Base-by-base conservation (phyloP, 2,113 vertebrate genomes). In the Calidris pugnax region DNA sequence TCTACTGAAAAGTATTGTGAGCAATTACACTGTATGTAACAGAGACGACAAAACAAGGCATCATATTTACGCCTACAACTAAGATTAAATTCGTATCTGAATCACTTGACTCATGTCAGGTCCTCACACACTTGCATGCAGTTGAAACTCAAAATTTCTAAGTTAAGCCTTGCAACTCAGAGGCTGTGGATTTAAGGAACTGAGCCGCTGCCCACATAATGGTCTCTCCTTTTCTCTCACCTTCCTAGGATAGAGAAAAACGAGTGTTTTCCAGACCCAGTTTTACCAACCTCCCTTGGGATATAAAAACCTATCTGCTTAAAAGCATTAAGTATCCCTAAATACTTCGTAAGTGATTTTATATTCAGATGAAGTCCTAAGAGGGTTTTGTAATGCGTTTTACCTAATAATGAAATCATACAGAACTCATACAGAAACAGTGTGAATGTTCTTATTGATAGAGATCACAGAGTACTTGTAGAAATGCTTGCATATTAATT, bases 251-350 rank as follows among this genome's bases (percentile, higher is more conserved):
- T 19, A 59, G 23, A 85, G 37, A 1, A 30, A 23, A 45, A 94
- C 48, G 39, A 55, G 22, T 93, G 62, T 55, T 96, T 86, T 92
- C 73, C 47, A 96, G 48, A 91, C 41, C 33, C 69, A 92, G 74
- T 94, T 96, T 98, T 95, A 95, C 90, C 94, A 93, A 48, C 41
- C 56, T 60, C 93, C 66, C 57, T 28, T 50, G 35, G 59, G 85
- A 94, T 32, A 67, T 28, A 86, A 93, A 96, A 94, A 96, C 78
- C 96, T 96, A 91, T 72, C 86, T 97, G 81, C 91, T 97, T 95
- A 97, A 97, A 98, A 98, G 91, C 90, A 95, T 79, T 94, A 96
- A 95, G 86, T 97, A 95, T 37, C 96, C 93, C 87, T 97, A 97
- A 98, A 97, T 97, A 96, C 95, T 98, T 98, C 21, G 23, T 93